These are phyloP conservation scores for Heliconius ethilla DNA, from an alignment of 2,888 invertebrate genomes.

Conservation along the genomic window DNA sequence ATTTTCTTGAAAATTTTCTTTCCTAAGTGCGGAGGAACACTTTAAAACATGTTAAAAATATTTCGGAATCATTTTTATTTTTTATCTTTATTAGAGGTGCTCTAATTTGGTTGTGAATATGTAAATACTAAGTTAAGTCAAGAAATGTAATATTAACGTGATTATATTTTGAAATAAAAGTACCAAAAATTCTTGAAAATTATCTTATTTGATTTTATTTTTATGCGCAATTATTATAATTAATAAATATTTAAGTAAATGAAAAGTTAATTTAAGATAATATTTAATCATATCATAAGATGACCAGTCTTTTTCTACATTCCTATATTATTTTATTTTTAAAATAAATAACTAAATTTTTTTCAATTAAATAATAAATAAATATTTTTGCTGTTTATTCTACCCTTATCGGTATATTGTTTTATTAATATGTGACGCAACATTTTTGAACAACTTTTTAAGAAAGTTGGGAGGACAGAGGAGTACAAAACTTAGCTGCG, in stretches of 20 bases:
- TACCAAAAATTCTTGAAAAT: constrained; percentile 3
- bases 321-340: too few relatives aligned
- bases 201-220: not conserved
- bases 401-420: too few relatives aligned
- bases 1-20: too few relatives aligned
- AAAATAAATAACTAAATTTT: not conserved
- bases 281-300: not conserved
- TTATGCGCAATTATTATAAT: not conserved
- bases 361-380: not conserved
- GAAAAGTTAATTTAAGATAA: not conserved
- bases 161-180: not conserved
- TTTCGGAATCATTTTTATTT: too few relatives aligned
- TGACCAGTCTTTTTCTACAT: not conserved
- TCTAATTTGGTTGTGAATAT: constrained; percentile 31
- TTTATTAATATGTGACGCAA: too few relatives aligned
- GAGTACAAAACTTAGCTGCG: too few relatives aligned
- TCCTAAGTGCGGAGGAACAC: too few relatives aligned
- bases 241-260: not conserved
- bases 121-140: constrained; percentile 32
- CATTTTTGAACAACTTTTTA: too few relatives aligned
- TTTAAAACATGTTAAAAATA: too few relatives aligned
- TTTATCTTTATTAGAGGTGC: constrained; percentile 5
- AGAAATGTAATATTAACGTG: constrained; percentile 23
- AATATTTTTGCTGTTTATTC: too few relatives aligned
- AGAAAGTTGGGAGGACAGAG: too few relatives aligned